Percentiles rank a stretch among this genome's conserved stretches.
Conservation (phyloP, 2,888 invertebrate genomes). For the Orgyia antiqua region DNA sequence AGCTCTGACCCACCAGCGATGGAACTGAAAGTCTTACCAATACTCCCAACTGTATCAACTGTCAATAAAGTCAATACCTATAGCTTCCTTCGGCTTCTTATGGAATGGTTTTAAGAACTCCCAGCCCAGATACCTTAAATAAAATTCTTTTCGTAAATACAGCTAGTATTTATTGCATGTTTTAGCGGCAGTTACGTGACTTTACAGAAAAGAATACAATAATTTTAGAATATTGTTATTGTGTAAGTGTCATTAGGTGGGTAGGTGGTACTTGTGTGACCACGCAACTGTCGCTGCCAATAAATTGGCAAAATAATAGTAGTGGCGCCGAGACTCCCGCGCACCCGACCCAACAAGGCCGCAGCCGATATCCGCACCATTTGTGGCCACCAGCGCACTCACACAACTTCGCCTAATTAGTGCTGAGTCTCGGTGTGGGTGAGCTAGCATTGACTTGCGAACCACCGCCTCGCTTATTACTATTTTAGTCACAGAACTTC, state of each 20-base stretch:
- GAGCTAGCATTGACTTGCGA: slow-evolving; percentile 48
- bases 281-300: slow-evolving; percentile 19
- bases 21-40: no score
- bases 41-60: no score
- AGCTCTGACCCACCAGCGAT: no score
- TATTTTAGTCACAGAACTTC: slow-evolving; percentile 28
- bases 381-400: slow-evolving; percentile 54
- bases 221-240: no score
- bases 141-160: no score
- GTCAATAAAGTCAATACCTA: no score
- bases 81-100: no score
- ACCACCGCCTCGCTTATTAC: slow-evolving; percentile 52
- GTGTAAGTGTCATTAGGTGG: no score
- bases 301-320: slow-evolving; percentile 49
- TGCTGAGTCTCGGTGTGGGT: slow-evolving; percentile 60
- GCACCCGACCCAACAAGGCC: slow-evolving; percentile 58
- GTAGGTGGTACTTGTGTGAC: slow-evolving; percentile 9
- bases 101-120: no score
- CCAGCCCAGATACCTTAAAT: no score
- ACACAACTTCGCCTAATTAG: slow-evolving; percentile 64
- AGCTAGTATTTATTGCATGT: no score
- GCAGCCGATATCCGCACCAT: slow-evolving; percentile 56
- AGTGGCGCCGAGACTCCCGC: slow-evolving; percentile 58
- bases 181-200: no score
- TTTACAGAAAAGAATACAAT: neutral